A percentile compares a stretch with the other conserved stretches of the same genome.
phyloP scores from a whole-genome alignment of 2,113 vertebrate species.

The Cranoglanis bouderius region DNA sequence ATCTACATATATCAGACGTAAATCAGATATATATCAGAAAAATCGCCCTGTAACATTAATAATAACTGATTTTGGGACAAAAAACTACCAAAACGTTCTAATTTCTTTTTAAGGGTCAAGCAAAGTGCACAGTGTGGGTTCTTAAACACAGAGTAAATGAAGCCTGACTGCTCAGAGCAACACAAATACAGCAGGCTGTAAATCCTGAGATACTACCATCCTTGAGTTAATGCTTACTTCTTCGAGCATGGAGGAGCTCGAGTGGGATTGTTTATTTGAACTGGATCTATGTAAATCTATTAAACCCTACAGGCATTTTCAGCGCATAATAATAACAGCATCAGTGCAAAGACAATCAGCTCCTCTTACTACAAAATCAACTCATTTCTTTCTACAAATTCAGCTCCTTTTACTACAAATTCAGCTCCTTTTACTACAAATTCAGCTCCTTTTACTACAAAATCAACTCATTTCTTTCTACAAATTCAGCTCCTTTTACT shows the following conservation, averaged over 20 bases:
- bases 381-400: background rate
- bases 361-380: background rate
- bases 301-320: background rate
- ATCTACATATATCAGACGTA: background rate
- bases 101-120: background rate
- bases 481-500: background rate
- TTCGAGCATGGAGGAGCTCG: background rate
- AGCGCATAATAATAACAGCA: background rate
- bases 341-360: background rate
- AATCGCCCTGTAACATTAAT: rapidly evolving
- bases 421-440: background rate
- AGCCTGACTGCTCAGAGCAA: constrained; percentile 4
- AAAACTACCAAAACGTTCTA: background rate
- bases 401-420: background rate
- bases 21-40: background rate
- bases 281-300: background rate
- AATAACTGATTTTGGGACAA: background rate
- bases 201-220: background rate
- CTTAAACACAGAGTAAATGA: background rate
- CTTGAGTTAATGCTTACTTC: background rate
- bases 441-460: background rate
- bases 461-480: background rate
- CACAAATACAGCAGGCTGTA: constrained; percentile 4
- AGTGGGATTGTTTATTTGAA: background rate
- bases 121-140: background rate